Base-by-base conservation (phyloP, 2,888 invertebrate species). In the Tenthredo amoena region DNA sequence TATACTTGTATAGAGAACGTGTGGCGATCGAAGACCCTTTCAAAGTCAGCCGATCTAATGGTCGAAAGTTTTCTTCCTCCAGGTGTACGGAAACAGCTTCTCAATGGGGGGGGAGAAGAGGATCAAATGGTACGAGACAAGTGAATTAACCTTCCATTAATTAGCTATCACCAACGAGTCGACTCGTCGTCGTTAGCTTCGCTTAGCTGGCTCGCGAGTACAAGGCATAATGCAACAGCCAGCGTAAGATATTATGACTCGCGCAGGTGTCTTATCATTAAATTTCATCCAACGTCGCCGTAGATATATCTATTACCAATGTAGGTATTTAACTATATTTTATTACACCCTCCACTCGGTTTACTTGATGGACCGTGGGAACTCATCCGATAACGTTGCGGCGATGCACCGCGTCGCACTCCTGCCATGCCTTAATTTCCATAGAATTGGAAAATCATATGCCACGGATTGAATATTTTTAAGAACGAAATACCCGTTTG, bases 221-320 rank as follows among this genome's bases (percentile, higher is more conserved):
- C 18, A 68, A 55, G 55, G 55, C n/a, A 55, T 55, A 55, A 55
- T 55, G 55, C 55, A 55, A 55, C 55, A 55, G 7, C 55, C 21
- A 26, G 31, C 18, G 21, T 43, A n/a, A 18, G n/a, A 77, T 12
- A 55, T 9, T 34, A 12, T 50, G 43, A 21, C 34, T 26, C 18
- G 62, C 26, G 81, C 81, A 81, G 81, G 81, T 81, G 81, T 81
- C 81, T 81, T 81, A 81, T 81, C 81, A 15, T 81, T 62, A 62
- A 81, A 62, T 81, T 81, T 81, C 62, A 81, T 81, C 81, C 21
- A 58, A 40, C 62, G 37, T 37, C 10, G 34, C 15, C 15, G 26
- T 37, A 37, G 34, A 77, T 31, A 55, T 77, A 72, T 31, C 34
- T 31, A 72, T 72, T 72, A 40, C 71, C 71, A 3, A 40, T 72